Base-by-base conservation (phyloP, 2,888 invertebrate genomes). In the Germaria angustata region DNA sequence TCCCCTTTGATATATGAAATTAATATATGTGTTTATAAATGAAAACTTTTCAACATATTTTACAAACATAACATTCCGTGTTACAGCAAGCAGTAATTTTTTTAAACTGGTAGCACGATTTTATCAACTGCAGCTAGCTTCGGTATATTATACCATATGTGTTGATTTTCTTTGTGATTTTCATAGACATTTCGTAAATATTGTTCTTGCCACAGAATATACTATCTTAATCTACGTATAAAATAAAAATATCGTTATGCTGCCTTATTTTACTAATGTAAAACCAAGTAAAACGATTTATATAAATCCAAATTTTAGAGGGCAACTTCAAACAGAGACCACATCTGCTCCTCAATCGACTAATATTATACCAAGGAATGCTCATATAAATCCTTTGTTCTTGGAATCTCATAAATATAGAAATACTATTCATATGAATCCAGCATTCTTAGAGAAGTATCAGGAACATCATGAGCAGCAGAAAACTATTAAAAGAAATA, bases 251-350 rank as follows among this genome's bases (percentile, higher is more conserved):
- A 49, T 36, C 59, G 17, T 32, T 7, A 55, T 86, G 92, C 92
- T 63, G 90, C 92, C 86, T 28, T 53, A 84, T 44, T 72, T 81
- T n/a, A 85, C 13, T 90, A 91, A 72, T 41, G 61, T 69, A 9
- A 79, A 68, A 24, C 36, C 82, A 22, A 75, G 81, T 55, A 85
- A 88, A 55, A 89, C 87, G 36, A 89, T 91, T 78, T 89, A 89
- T 65, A 88, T 91, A 66, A 91, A 91, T 86, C 91, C 91, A 39
- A 90, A 90, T 86, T 91, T 91, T 76, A 85, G 83, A 75, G 86
- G 85, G 55, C 66, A 66, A 57, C 13, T 61, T 17, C 20, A 80
- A 68, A 55, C 39, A 69, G 51, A 39, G 0, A 51, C 8, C 61
- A 11, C 36, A 46, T 44, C 66, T 15, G 28, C 44, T 46, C 24